Evolutionary conservation across 2,113 vertebrate species (phyloP).

Genomic region (Colossoma macropomum): DNA sequence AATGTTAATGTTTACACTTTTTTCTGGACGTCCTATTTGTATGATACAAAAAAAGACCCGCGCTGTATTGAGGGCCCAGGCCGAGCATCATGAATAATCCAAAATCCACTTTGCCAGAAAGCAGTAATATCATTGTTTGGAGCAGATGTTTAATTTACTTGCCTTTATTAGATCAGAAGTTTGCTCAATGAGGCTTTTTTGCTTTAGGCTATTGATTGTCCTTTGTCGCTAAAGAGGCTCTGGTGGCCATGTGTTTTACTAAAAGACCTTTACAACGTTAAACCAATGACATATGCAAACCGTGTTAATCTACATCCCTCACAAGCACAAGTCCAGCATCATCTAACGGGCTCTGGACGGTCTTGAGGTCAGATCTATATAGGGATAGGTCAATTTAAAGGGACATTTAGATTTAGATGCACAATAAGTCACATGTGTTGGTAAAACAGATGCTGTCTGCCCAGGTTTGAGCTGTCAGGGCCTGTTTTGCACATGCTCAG

Average conservation of each 20-base stretch:
- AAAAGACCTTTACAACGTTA: constrained; percentile 66
- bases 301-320: constrained; percentile 55
- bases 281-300: constrained; percentile 76
- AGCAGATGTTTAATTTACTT: constrained; percentile 54
- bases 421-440: not conserved
- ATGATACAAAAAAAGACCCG: not conserved
- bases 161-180: constrained; percentile 47
- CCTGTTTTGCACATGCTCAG: constrained; percentile 66
- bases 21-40: not conserved
- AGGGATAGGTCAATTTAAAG: not conserved
- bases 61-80: not conserved
- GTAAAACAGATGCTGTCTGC: constrained; percentile 30
- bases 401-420: not conserved
- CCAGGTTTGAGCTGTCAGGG: constrained; percentile 47
- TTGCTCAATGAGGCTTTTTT: not conserved
- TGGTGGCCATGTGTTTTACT: constrained; percentile 68
- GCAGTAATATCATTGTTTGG: constrained; percentile 28
- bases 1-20: not conserved
- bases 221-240: constrained; percentile 30
- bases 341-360: not conserved
- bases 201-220: constrained; percentile 26
- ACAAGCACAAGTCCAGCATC: constrained; percentile 31
- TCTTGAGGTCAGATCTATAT: constrained; percentile 11
- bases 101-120: constrained; percentile 30
- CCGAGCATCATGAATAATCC: constrained; percentile 28